These are phyloP conservation scores for Ptychodera flava DNA, from an alignment of 35 echinoderm and acorn worm species.

Conservation along the genomic window DNA sequence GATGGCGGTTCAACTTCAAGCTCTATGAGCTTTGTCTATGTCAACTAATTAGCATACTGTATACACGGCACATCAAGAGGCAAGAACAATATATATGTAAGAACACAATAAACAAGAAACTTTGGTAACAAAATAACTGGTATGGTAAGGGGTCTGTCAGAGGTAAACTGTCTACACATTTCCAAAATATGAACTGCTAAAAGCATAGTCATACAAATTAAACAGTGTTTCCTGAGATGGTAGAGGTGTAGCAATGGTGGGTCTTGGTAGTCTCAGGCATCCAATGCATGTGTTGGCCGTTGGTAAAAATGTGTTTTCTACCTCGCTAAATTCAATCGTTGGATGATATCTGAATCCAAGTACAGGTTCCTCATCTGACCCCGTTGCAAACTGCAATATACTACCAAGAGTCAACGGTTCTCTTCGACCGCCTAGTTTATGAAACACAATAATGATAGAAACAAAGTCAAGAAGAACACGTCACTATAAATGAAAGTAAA, in stretches of 20 bases:
- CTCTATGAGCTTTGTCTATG: no score
- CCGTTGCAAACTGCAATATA: constrained; percentile 18
- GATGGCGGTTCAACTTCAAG: no score
- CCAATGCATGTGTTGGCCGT: constrained; percentile 9
- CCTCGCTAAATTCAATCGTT: not conserved
- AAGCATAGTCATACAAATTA: constrained; percentile 14
- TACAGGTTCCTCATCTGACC: constrained; percentile 7
- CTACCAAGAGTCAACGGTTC: not conserved
- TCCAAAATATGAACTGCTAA: not conserved
- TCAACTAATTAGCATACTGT: no score
- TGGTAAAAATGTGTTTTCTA: not conserved
- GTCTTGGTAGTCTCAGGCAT: not conserved
- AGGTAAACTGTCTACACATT: no score
- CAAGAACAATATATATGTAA: no score
- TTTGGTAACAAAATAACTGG: no score
- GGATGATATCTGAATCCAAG: constrained; percentile 2
- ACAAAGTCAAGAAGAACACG: no score
- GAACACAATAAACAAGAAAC: no score
- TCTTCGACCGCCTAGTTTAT: constrained; percentile 20
- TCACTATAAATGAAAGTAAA: no score
- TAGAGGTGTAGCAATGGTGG: not conserved
- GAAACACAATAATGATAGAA: not conserved
- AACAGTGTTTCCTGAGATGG: not conserved
- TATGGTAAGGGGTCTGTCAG: no score
- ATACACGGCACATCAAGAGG: no score